Evolutionary conservation across 1,140 invertebrate species (phyloP).

Genomic region (Trichoplusia ni): DNA sequence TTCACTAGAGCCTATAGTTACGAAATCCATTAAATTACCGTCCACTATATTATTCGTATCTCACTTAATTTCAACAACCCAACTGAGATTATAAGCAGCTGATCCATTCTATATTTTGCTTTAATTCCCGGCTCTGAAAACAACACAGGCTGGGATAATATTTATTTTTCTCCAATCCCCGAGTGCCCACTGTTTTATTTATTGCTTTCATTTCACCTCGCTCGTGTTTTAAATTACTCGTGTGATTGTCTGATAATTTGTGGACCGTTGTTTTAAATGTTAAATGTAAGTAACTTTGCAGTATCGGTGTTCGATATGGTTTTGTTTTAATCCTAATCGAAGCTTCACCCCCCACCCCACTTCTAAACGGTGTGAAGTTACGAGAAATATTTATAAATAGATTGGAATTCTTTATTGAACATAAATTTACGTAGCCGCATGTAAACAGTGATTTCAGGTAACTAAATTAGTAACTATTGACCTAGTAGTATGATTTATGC

Average conservation of each 20-base stretch:
- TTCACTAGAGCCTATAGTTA: too few species aligned
- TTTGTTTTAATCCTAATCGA: too few species aligned
- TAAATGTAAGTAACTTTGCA: not conserved
- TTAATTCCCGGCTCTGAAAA: slow-evolving; percentile 4
- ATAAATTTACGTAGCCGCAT: too few species aligned
- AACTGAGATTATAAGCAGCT: slow-evolving; percentile 11
- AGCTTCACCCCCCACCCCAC: too few species aligned
- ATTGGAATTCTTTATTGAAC: too few species aligned
- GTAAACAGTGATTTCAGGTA: too few species aligned
- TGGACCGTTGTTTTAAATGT: slow-evolving; percentile 32
- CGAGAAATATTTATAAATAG: too few species aligned
- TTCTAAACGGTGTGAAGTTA: too few species aligned
- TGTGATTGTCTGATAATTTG: slow-evolving; percentile 53
- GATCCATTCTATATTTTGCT: slow-evolving; percentile 20
- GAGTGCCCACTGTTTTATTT: slow-evolving; percentile 44
- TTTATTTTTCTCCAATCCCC: slow-evolving; percentile 44
- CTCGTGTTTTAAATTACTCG: slow-evolving; percentile 56
- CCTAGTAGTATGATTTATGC: too few species aligned
- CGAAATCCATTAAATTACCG: not conserved
- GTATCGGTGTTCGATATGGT: too few species aligned
- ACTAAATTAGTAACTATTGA: too few species aligned
- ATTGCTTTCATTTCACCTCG: slow-evolving; percentile 52
- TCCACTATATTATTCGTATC: not conserved
- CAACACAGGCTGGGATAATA: slow-evolving; percentile 31
- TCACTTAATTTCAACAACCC: not conserved